Evolutionary conservation across 2,113 vertebrate genomes (phyloP).

Genomic region (Brachirus orientalis): DNA sequence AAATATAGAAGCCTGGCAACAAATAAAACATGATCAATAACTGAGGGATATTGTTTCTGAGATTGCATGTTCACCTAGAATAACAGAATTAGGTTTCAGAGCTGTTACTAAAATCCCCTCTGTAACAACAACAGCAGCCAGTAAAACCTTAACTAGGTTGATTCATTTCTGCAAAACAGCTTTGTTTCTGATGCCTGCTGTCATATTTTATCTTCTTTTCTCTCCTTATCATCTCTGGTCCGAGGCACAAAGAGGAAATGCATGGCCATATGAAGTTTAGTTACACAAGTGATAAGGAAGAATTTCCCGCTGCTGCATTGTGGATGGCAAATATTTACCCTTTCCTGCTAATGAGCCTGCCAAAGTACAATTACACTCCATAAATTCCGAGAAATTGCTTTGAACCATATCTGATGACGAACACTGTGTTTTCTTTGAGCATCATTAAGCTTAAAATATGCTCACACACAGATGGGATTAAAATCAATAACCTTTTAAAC

Average conservation of each 20-base stretch:
- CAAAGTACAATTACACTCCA: conserved; percentile 36
- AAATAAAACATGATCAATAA: conserved; percentile 35
- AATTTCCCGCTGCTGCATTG: conserved; percentile 44
- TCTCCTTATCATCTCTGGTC: conserved; percentile 44
- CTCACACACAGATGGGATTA: conserved; percentile 11
- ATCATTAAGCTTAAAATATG: conserved; percentile 2
- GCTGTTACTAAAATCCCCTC: not conserved
- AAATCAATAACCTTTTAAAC: conserved; percentile 30
- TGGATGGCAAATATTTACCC: conserved; percentile 68
- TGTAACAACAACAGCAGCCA: too few species aligned
- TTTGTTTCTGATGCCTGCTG: too few species aligned
- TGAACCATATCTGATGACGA: conserved; percentile 15
- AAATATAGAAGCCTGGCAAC: conserved; percentile 21
- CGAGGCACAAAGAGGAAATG: conserved; percentile 44
- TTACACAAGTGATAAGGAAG: conserved; percentile 61
- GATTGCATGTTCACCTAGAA: not conserved
- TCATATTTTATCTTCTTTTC: conserved; percentile 2
- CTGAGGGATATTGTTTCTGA: not conserved
- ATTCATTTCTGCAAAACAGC: not conserved
- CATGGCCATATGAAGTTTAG: conserved; percentile 30
- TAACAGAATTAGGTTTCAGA: not conserved
- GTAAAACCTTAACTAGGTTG: not conserved
- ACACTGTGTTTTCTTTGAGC: too few species aligned
- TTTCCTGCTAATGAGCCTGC: conserved; percentile 30
- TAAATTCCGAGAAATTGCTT: conserved; percentile 39